Percentiles rank a stretch among this genome's conserved stretches.
Conservation (phyloP, 1,140 invertebrate species). For the Drosophila malerkotliana region DNA sequence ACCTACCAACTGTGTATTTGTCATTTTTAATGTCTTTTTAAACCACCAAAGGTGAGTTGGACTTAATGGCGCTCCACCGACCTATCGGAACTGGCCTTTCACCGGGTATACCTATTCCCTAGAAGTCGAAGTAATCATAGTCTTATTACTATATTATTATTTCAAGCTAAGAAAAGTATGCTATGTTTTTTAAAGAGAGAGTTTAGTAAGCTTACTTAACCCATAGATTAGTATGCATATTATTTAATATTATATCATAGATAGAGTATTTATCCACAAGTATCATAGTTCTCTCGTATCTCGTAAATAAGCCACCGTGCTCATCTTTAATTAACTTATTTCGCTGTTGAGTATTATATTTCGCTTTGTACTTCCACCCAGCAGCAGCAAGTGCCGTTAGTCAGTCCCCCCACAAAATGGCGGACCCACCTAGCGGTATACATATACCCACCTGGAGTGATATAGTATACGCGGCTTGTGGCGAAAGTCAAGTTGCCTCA, state of each 20-base stretch:
- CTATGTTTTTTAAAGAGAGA: too few relatives aligned
- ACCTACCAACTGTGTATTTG: constrained; percentile 31
- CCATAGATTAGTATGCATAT: too few relatives aligned
- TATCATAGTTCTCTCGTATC: too few relatives aligned
- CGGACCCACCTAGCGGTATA: constrained; percentile 16
- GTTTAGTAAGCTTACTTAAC: too few relatives aligned
- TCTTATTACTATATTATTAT: not conserved
- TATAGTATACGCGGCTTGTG: not conserved
- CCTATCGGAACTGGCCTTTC: constrained; percentile 13
- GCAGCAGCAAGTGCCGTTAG: constrained; percentile 44
- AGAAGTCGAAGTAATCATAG: not conserved
- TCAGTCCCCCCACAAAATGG: constrained; percentile 34
- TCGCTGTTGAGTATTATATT: constrained; percentile 36
- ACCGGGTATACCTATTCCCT: not conserved
- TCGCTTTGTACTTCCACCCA: constrained; percentile 22
- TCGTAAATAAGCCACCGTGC: not conserved
- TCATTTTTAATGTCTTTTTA: constrained; percentile 74
- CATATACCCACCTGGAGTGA: constrained; percentile 9
- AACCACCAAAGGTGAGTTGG: constrained; percentile 55
- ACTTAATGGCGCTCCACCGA: constrained; percentile 19
- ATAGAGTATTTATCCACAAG: constrained; percentile 5
- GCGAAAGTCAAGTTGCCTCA: constrained; percentile 45
- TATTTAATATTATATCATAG: too few relatives aligned
- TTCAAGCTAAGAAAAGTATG: not conserved
- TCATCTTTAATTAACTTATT: constrained; percentile 64